Percentiles rank a stretch among this genome's conserved stretches.
These are phyloP conservation scores for Acleris holmiana DNA, from an alignment of 2,888 invertebrate species.

Conservation along the genomic window DNA sequence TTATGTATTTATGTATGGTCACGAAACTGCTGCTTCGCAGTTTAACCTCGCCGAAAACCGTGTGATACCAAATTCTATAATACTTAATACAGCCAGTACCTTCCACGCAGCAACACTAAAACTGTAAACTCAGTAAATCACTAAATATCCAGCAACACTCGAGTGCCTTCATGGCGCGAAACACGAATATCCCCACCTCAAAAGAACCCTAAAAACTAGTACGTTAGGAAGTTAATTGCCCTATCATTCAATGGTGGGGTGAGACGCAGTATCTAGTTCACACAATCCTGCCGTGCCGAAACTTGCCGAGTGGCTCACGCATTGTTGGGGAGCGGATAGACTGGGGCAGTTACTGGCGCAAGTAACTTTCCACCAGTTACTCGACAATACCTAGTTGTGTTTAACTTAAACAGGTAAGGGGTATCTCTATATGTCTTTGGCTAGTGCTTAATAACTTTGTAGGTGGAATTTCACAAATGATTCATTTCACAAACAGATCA, in stretches of 20 bases:
- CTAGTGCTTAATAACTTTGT: no score
- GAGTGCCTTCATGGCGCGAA: conserved; percentile 9
- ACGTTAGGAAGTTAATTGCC: conserved; percentile 37
- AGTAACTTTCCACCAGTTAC: neutral
- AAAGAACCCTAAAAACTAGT: conserved; percentile 34
- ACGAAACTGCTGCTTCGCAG: no score
- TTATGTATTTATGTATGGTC: no score
- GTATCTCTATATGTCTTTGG: no score
- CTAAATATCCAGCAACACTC: neutral
- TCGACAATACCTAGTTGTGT: neutral
- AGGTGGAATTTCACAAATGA: no score
- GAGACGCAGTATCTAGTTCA: conserved; percentile 61
- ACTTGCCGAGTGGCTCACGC: conserved; percentile 29
- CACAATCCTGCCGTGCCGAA: conserved; percentile 56
- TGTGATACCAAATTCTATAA: no score
- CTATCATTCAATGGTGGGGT: conserved; percentile 40
- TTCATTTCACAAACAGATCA: no score
- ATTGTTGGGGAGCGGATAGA: conserved; percentile 44
- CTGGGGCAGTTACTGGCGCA: conserved; percentile 3
- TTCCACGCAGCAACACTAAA: neutral
- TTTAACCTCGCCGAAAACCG: no score
- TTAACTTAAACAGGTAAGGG: no score
- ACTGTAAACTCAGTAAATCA: neutral
- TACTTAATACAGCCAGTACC: no score
- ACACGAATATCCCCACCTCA: conserved; percentile 26